These are phyloP conservation scores for Tenodera sinensis DNA, from an alignment of 2,888 invertebrate species.

Conservation along the genomic window DNA sequence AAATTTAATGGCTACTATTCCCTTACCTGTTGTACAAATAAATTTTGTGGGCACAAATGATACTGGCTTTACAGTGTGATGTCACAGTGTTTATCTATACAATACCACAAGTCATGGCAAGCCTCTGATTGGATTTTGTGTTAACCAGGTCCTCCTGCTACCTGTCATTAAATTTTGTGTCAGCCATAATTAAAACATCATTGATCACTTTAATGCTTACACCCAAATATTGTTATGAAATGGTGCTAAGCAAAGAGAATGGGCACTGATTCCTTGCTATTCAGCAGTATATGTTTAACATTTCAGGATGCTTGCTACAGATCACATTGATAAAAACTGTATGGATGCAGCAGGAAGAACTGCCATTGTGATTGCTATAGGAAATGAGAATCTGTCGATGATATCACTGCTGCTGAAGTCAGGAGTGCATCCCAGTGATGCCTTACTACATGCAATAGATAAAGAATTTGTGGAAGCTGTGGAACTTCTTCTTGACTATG, in stretches of 20 bases:
- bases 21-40: too few species aligned
- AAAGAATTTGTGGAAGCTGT: conserved; percentile 11
- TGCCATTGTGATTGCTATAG: background rate
- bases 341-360: background rate
- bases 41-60: too few species aligned
- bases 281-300: background rate
- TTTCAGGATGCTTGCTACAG: background rate
- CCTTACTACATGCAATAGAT: background rate
- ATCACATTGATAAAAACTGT: background rate
- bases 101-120: too few species aligned
- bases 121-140: too few species aligned
- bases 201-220: too few species aligned
- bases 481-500: background rate
- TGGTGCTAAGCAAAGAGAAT: background rate
- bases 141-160: too few species aligned
- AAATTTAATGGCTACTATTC: too few species aligned
- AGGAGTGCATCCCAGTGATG: background rate
- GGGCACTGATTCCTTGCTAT: background rate
- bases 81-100: too few species aligned
- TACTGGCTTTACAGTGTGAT: too few species aligned
- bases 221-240: background rate
- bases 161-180: too few species aligned
- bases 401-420: background rate
- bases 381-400: conserved; percentile 1
- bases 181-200: too few species aligned